Conservation (phyloP, 2,888 invertebrate genomes). For the Callyntrura guangdongensis region DNA sequence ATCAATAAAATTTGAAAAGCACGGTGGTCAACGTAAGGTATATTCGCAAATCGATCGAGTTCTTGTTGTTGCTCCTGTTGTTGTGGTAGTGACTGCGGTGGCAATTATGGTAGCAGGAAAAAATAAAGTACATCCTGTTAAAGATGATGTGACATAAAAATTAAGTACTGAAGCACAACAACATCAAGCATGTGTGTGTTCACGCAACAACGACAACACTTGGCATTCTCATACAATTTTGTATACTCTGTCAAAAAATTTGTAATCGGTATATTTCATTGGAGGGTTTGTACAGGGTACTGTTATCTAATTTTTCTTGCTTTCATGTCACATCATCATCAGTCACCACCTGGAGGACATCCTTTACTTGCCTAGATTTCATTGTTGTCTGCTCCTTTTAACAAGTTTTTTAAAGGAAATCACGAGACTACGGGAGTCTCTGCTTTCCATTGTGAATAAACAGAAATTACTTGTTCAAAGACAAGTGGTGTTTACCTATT, state of each 20-base stretch:
- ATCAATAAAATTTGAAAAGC: no score
- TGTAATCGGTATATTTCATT: background rate
- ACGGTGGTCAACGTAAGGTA: no score
- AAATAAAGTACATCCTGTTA: conserved; percentile 13
- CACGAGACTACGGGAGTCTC: background rate
- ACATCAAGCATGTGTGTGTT: background rate
- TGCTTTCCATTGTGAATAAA: no score
- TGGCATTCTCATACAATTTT: background rate
- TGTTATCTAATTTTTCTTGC: conserved; percentile 4
- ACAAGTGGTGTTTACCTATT: background rate
- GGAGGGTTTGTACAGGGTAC: background rate
- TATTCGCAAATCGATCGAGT: conserved; percentile 44
- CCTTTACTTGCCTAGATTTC: background rate
- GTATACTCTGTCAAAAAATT: background rate
- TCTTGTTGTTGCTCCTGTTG: conserved; percentile 6
- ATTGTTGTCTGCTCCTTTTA: conserved; percentile 25
- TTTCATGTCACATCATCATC: conserved; percentile 68
- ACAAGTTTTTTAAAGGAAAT: background rate
- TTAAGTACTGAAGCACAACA: background rate
- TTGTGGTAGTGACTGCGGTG: background rate
- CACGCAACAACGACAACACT: background rate
- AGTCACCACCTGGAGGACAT: conserved; percentile 65
- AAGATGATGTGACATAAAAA: conserved; percentile 21
- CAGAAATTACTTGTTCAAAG: no score
- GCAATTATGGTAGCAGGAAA: background rate